Percentiles rank a stretch among this genome's conserved stretches.
Evolutionary conservation across 2,797 vertebrate species (phyloP).

Genomic region (Platyrinchus mystaceus): DNA sequence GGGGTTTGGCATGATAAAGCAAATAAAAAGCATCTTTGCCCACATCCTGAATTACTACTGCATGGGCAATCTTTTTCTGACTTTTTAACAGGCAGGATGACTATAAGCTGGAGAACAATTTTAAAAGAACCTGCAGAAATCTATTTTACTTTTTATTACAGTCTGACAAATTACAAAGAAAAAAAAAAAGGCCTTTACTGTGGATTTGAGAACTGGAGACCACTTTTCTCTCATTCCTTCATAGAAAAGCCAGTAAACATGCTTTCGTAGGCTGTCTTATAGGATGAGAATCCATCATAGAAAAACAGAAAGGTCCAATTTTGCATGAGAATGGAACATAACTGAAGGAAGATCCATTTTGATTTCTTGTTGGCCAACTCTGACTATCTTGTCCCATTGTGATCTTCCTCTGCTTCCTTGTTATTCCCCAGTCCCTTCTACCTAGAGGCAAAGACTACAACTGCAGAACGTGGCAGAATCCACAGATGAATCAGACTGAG

Average conservation of each 20-base stretch:
- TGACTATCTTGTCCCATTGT: not conserved
- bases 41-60: not conserved
- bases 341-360: not conserved
- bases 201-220: not conserved
- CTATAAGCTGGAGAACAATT: not conserved
- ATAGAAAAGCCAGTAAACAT: not conserved
- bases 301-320: not conserved
- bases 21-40: not conserved
- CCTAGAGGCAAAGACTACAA: not conserved
- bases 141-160: not conserved
- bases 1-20: not conserved
- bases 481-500: conserved; percentile 23
- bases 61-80: not conserved
- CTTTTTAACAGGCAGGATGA: not conserved
- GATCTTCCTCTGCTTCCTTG: not conserved
- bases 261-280: not conserved
- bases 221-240: not conserved
- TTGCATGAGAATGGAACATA: not conserved
- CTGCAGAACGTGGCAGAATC: conserved; percentile 12
- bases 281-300: not conserved
- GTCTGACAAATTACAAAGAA: not conserved
- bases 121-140: not conserved
- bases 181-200: not conserved
- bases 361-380: not conserved
- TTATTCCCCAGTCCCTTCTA: not conserved